Conservation (phyloP, 2,113 vertebrate species). For the Dicaeum eximium region DNA sequence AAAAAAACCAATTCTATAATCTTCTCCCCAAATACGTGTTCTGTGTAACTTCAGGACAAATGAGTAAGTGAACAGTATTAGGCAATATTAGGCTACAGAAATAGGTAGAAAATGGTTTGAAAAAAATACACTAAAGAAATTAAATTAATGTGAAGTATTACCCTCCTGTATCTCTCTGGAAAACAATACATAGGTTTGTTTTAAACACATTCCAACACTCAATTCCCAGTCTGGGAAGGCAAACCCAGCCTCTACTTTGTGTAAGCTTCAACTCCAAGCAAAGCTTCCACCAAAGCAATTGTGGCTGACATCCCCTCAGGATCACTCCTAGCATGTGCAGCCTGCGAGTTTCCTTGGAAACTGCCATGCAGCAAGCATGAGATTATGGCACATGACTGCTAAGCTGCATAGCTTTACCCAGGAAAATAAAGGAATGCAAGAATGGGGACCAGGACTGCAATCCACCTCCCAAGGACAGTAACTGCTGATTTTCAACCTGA, state of each 20-base stretch:
- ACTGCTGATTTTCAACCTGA: not conserved
- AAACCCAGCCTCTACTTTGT: not conserved
- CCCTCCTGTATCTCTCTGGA: not conserved
- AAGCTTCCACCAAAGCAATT: not conserved
- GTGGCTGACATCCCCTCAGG: conserved; percentile 39
- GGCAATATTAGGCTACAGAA: not conserved
- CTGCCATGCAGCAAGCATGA: conserved; percentile 57
- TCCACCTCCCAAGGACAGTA: not conserved
- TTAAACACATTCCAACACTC: not conserved
- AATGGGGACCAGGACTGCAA: not conserved
- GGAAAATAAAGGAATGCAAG: conserved; percentile 15
- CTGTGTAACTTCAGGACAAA: not conserved
- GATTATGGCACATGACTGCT: conserved; percentile 50
- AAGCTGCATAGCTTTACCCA: not conserved
- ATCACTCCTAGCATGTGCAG: conserved; percentile 50
- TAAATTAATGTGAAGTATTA: not conserved
- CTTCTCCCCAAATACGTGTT: not conserved
- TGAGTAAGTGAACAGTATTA: not conserved
- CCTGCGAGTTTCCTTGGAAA: conserved; percentile 59
- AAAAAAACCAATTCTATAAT: not conserved
- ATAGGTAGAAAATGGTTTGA: not conserved
- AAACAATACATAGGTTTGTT: not conserved
- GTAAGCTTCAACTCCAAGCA: conserved; percentile 3
- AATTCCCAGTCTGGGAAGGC: not conserved
- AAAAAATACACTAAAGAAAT: not conserved